A percentile compares a stretch with the other conserved stretches of the same genome.
These are phyloP conservation scores for Machimus atricapillus DNA, from an alignment of 2,888 invertebrate species.

Conservation along the genomic window DNA sequence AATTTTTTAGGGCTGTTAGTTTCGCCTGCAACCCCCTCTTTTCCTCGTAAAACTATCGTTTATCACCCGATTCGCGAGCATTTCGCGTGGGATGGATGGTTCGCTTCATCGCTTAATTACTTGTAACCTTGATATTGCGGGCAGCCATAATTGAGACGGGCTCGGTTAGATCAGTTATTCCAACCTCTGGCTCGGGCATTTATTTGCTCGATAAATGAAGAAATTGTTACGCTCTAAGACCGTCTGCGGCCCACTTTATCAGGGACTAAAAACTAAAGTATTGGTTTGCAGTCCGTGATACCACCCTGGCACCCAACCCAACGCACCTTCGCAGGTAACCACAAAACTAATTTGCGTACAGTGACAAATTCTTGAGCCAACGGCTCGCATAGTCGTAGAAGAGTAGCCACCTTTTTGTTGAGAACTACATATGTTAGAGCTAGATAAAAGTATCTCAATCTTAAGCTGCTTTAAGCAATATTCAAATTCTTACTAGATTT, in stretches of 20 bases:
- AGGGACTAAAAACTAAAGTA: not conserved
- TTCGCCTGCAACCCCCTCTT: not conserved
- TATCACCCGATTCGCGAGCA: not conserved
- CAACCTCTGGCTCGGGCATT: not conserved
- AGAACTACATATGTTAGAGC: not conserved
- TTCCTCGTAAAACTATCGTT: not conserved
- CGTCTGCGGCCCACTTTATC: conserved; percentile 17
- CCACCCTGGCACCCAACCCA: not conserved
- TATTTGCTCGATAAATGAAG: not conserved
- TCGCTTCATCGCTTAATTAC: conserved; percentile 24
- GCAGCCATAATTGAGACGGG: conserved; percentile 9
- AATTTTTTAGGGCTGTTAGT: not conserved
- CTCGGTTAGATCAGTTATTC: conserved; percentile 7
- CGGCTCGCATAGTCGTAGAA: not conserved
- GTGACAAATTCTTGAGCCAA: not conserved
- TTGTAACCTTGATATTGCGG: conserved; percentile 32
- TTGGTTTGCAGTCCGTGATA: not conserved
- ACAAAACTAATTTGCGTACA: not conserved
- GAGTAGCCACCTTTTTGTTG: not conserved
- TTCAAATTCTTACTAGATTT: too few relatives aligned
- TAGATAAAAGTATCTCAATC: not conserved
- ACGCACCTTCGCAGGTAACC: conserved; percentile 8
- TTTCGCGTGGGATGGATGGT: not conserved
- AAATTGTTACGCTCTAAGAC: not conserved
- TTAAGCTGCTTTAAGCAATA: too few relatives aligned